These are phyloP conservation scores for Elmis aenea DNA, from an alignment of 2,888 invertebrate genomes.

Conservation along the genomic window DNA sequence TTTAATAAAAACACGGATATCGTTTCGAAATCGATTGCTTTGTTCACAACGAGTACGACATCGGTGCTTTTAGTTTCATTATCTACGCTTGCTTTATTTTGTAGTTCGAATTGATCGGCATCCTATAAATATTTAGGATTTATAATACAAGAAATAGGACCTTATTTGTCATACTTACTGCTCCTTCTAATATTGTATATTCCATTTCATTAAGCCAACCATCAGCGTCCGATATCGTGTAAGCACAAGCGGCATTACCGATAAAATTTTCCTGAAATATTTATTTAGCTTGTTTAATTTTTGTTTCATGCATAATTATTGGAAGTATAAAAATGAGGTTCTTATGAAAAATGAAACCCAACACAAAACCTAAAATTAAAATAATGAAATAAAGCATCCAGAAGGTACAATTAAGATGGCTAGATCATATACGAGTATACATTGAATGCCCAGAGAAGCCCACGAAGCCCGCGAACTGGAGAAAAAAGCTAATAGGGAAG, in stretches of 20 bases:
- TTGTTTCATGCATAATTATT: background rate
- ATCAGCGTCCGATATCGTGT: conserved; percentile 6
- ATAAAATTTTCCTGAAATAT: conserved; percentile 10
- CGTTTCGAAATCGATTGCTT: conserved; percentile 41
- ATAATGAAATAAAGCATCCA: too few relatives aligned
- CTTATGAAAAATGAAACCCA: too few relatives aligned
- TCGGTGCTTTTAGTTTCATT: conserved; percentile 24
- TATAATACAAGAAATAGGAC: too few relatives aligned
- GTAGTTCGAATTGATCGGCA: conserved; percentile 22
- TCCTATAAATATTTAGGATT: conserved; percentile 21
- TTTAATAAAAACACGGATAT: conserved; percentile 53
- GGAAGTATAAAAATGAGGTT: background rate
- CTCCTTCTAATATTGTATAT: conserved; percentile 1
- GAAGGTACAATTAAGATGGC: too few relatives aligned
- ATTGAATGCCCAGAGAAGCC: too few relatives aligned
- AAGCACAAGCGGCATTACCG: conserved; percentile 3
- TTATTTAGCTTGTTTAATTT: too few relatives aligned
- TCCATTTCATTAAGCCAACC: conserved; percentile 4
- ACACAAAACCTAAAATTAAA: too few relatives aligned
- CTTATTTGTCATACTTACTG: conserved; percentile 3
- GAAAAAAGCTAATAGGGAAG: too few relatives aligned
- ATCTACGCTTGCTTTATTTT: conserved; percentile 15
- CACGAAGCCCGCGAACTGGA: too few relatives aligned
- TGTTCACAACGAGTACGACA: conserved; percentile 24
- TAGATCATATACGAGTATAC: too few relatives aligned